phyloP scores from a whole-genome alignment of 2,888 invertebrate genomes.

The Chrysolina oricalcia region DNA sequence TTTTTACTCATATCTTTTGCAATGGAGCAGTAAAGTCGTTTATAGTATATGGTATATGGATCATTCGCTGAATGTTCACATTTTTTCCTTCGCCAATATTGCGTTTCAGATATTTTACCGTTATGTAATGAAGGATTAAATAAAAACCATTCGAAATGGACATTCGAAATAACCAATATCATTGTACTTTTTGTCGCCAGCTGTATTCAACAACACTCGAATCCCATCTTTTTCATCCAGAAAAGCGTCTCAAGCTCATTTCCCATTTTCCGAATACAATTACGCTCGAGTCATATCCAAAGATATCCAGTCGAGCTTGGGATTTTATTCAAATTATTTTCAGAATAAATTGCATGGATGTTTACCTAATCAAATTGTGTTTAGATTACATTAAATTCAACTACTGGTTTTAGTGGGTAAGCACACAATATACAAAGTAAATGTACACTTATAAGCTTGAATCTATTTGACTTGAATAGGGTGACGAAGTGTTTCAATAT shows the following conservation, averaged over 20 bases:
- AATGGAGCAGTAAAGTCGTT: too few species aligned
- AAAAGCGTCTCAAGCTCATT: slow-evolving; percentile 13
- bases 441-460: slow-evolving; percentile 60
- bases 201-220: too few species aligned
- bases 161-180: too few species aligned
- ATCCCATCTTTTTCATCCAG: too few species aligned
- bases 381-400: slow-evolving; percentile 63
- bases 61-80: too few species aligned
- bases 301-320: slow-evolving; percentile 23
- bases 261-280: slow-evolving; percentile 30
- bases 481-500: slow-evolving; percentile 59
- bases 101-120: too few species aligned
- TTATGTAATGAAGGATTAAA: too few species aligned
- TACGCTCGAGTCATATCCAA: slow-evolving; percentile 33
- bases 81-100: too few species aligned
- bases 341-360: slow-evolving; percentile 58
- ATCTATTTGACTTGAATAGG: slow-evolving; percentile 58
- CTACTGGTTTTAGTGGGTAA: slow-evolving; percentile 61
- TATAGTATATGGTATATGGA: too few species aligned
- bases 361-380: slow-evolving; percentile 63
- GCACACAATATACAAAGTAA: slow-evolving; percentile 58
- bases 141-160: too few species aligned
- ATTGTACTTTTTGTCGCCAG: too few species aligned
- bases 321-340: slow-evolving; percentile 54
- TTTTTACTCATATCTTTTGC: too few species aligned